Base-by-base conservation (phyloP, 1,140 invertebrate genomes). In the Mylabris phalerata region DNA sequence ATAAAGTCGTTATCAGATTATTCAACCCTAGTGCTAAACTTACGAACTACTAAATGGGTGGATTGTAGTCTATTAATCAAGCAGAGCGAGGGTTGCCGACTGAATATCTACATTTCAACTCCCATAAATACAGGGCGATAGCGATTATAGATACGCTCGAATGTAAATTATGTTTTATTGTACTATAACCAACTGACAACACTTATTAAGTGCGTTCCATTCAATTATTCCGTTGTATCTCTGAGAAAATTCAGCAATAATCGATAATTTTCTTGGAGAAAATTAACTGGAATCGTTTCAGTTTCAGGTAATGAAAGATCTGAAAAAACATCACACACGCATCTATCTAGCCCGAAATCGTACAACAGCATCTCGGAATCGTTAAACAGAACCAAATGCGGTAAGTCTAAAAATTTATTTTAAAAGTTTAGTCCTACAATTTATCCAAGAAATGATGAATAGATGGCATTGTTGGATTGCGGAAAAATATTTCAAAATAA, bases 331-430 rank as follows among this genome's bases (percentile, higher is more conserved):
- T 58, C 63, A 10, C 67, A 71, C 49, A 57, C 52, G 39, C 70
- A 71, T 61, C 43, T 67, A 24, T 60, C 62, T 25, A 63, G 67
- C 2, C 62, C 70, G 9, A 71, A 71, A 60, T 57, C 63, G 7
- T 71, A 70, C 61, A 71, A 69, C 52, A 70, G 64, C 47, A 58
- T 71, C 39, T 61, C 64, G 11, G 70, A 71, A 54, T 66, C 58
- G 19, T 62, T 71, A 13, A 63, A 64, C 45, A 59, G 70, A 61
- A 62, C 65, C 9, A 71, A 71, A 63, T 70, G 70, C 61, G 70
- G 70, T 71, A 64, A 71, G 70, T 70, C 32, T 4, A 32, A 7
- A 32, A 32, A 32, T 32, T 7, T 5, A 32, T 32, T 32, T 32
- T 32, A 32, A 32, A 19, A 19, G 19, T 19, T 19, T 32, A 32